Evolutionary conservation across 1,140 invertebrate species (phyloP).

Genomic region (Ylistrum balloti): DNA sequence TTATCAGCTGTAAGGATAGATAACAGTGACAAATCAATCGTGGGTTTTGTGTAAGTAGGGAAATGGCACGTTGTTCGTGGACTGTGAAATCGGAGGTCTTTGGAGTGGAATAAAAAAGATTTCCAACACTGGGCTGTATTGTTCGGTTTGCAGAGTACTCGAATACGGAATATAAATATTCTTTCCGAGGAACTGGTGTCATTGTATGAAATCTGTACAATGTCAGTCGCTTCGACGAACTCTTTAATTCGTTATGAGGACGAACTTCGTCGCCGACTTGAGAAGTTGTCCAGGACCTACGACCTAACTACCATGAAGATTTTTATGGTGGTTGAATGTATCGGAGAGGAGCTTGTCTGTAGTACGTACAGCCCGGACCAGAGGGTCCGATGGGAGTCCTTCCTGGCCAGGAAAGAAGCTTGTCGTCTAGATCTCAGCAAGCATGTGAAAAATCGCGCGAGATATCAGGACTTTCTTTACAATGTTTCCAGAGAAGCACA

Average conservation of each 20-base stretch:
- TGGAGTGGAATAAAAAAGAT: conserved; percentile 30
- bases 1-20: neutral
- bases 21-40: conserved; percentile 6
- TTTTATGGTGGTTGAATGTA: conserved; percentile 75
- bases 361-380: conserved; percentile 67
- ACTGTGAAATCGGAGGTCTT: conserved; percentile 32
- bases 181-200: neutral
- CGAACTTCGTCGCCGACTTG: conserved; percentile 70
- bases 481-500: conserved; percentile 72
- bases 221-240: conserved; percentile 62
- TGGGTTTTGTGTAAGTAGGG: neutral
- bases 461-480: conserved; percentile 71
- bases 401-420: conserved; percentile 71
- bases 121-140: neutral
- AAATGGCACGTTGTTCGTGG: neutral
- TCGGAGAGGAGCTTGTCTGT: conserved; percentile 74
- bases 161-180: neutral
- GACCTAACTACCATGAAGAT: conserved; percentile 78
- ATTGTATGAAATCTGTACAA: conserved; percentile 44
- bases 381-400: conserved; percentile 70
- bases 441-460: conserved; percentile 71
- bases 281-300: conserved; percentile 74
- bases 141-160: neutral
- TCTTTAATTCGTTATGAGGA: conserved; percentile 67
- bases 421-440: conserved; percentile 74